phyloP scores from a whole-genome alignment of 1,140 invertebrate genomes.

The Alviniconcha marisindica region DNA sequence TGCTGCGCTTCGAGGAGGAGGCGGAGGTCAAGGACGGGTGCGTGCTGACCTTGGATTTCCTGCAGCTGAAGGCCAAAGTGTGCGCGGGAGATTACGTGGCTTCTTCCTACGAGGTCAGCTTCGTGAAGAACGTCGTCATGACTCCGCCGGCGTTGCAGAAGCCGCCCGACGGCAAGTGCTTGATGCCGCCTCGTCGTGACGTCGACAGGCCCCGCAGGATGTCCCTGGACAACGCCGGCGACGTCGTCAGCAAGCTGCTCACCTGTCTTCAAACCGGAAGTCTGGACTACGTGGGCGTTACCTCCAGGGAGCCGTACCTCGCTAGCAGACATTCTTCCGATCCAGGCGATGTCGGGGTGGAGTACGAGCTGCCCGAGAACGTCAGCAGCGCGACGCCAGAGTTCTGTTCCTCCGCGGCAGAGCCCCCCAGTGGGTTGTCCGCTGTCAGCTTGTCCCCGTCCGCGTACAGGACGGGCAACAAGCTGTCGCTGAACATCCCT shows the following conservation, averaged over 20 bases:
- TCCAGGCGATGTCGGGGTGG: not conserved
- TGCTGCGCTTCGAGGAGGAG: slow-evolving; percentile 23
- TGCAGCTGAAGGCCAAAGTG: slow-evolving; percentile 32
- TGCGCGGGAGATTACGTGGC: slow-evolving; percentile 5
- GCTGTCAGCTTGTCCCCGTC: not conserved
- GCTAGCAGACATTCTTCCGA: no score
- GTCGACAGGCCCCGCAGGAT: not conserved
- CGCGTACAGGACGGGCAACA: not conserved
- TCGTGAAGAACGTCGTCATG: slow-evolving; percentile 22
- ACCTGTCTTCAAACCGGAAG: not conserved
- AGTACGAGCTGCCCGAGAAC: slow-evolving; percentile 26
- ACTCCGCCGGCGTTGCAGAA: not conserved
- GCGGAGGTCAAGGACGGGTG: slow-evolving; percentile 33
- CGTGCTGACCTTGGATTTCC: slow-evolving; percentile 30
- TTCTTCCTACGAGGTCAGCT: slow-evolving; percentile 27
- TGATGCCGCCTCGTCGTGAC: not conserved
- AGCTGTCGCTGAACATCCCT: slow-evolving; percentile 11
- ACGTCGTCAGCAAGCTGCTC: not conserved
- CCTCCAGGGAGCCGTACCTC: not conserved
- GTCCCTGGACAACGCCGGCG: not conserved
- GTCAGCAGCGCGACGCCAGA: not conserved
- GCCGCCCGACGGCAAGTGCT: not conserved
- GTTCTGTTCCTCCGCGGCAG: not conserved
- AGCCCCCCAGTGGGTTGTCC: not conserved
- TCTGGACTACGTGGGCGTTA: not conserved